phyloP scores from a whole-genome alignment of 2,113 vertebrate species.

The Chaetura pelagica region DNA sequence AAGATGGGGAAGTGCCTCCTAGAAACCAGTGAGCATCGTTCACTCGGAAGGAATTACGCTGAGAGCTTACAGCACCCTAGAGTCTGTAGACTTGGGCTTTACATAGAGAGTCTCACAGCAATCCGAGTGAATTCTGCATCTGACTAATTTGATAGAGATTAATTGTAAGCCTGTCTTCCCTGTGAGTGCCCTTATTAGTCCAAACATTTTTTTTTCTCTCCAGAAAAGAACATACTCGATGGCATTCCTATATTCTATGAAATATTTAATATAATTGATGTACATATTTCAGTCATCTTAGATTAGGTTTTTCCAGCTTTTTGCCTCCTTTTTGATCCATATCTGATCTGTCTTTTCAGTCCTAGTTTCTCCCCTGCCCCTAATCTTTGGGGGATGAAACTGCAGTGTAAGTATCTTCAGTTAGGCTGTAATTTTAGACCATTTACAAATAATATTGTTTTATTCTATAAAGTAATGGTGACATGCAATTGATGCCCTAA shows the following conservation, averaged over 20 bases:
- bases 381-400: not conserved
- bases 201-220: not conserved
- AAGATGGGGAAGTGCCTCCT: not conserved
- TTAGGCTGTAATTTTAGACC: not conserved
- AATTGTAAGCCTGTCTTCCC: not conserved
- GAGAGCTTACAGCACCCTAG: not conserved
- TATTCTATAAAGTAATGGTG: not conserved
- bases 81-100: not conserved
- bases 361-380: not conserved
- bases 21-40: not conserved
- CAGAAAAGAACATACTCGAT: not conserved
- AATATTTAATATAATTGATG: not conserved
- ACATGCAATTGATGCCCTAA: not conserved
- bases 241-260: not conserved
- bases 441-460: not conserved
- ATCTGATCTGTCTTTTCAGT: not conserved
- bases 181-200: not conserved
- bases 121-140: not conserved
- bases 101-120: not conserved
- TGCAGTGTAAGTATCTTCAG: not conserved
- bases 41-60: not conserved
- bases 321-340: not conserved
- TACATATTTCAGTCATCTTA: not conserved
- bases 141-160: not conserved
- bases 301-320: not conserved